These are phyloP conservation scores for Myotis daubentonii DNA, from an alignment of 2,797 vertebrate species.

Conservation along the genomic window DNA sequence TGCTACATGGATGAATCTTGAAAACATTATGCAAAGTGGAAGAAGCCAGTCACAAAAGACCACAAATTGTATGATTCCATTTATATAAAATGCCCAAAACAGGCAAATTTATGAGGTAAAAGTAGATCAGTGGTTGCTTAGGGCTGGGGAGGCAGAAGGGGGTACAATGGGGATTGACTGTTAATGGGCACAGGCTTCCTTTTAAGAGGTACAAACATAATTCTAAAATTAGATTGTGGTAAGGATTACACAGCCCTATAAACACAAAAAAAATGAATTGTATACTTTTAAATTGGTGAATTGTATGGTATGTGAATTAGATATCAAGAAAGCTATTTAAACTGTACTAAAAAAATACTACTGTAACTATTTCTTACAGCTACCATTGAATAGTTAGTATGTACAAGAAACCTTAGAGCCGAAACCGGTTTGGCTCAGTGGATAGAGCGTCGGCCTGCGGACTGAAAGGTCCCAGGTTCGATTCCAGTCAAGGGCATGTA, in stretches of 20 bases:
- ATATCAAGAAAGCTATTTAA: not conserved
- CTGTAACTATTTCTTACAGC: not conserved
- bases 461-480: too few species aligned
- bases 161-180: not conserved
- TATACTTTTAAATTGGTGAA: not conserved
- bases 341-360: not conserved
- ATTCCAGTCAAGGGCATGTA: too few species aligned
- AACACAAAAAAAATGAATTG: not conserved
- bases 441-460: too few species aligned
- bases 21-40: slow-evolving; percentile 21
- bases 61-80: not conserved
- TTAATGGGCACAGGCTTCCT: not conserved
- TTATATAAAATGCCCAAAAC: not conserved
- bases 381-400: not conserved
- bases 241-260: not conserved
- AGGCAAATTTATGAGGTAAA: not conserved
- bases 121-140: slow-evolving; percentile 24
- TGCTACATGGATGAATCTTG: not conserved
- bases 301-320: not conserved
- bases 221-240: slow-evolving; percentile 1
- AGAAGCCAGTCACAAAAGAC: not conserved
- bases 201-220: not conserved
- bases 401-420: slow-evolving; percentile 33
- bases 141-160: not conserved
- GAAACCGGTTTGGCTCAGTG: too few species aligned